Evolutionary conservation across 2,888 invertebrate species (phyloP).

Genomic region (Zhengitettix transpicula): DNA sequence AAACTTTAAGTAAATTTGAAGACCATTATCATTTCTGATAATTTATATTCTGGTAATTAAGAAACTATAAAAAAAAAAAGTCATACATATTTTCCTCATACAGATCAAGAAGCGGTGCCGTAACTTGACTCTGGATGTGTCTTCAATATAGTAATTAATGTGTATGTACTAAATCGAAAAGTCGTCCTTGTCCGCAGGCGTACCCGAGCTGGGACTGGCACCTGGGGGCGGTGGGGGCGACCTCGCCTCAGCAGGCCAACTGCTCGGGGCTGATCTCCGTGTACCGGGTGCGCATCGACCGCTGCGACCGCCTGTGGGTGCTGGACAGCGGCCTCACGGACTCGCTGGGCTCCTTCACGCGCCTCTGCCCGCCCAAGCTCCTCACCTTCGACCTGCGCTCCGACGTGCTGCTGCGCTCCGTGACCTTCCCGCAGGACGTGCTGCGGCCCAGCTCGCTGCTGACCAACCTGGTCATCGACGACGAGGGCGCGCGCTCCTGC

Average conservation of each 20-base stretch:
- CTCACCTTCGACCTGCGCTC: conserved; percentile 62
- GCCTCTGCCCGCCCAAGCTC: conserved; percentile 62
- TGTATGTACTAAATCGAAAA: too few relatives aligned
- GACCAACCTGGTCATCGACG: conserved; percentile 66
- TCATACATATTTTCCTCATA: too few relatives aligned
- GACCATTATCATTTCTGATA: too few relatives aligned
- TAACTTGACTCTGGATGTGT: too few relatives aligned
- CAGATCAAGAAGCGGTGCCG: too few relatives aligned
- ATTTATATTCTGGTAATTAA: too few relatives aligned
- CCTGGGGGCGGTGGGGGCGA: neutral
- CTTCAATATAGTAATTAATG: too few relatives aligned
- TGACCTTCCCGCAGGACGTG: conserved; percentile 52
- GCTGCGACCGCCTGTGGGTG: conserved; percentile 71
- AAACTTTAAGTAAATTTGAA: too few relatives aligned
- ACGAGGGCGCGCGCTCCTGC: conserved; percentile 35
- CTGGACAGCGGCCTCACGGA: conserved; percentile 58
- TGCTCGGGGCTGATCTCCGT: conserved; percentile 65
- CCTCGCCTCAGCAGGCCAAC: conserved; percentile 39
- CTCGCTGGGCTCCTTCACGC: conserved; percentile 13
- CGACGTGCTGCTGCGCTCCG: conserved; percentile 41
- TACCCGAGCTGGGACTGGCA: conserved; percentile 69
- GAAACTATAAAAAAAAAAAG: too few relatives aligned
- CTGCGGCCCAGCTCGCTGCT: conserved; percentile 45
- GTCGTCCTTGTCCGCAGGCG: too few relatives aligned
- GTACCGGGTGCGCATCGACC: conserved; percentile 56